Evolutionary conservation across 2,888 invertebrate genomes (phyloP).

Genomic region (Muschampia plurimacula): DNA sequence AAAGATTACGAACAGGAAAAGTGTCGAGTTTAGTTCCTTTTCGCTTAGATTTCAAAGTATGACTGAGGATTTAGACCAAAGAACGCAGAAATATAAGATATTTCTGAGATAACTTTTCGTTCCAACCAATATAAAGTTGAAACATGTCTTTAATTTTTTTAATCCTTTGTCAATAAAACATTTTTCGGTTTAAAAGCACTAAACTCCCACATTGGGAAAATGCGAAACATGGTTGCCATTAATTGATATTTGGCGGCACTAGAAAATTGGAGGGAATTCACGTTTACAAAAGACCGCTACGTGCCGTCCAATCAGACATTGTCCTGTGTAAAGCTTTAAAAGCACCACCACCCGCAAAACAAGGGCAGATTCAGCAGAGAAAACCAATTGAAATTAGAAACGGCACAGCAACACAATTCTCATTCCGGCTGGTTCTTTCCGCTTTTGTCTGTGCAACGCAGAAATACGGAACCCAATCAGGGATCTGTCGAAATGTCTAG

Average conservation of each 20-base stretch:
- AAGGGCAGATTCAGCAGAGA: conserved; percentile 35
- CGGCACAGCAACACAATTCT: conserved; percentile 36
- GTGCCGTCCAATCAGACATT: conserved; percentile 34
- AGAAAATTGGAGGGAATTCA: conserved; percentile 34
- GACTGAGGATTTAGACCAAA: conserved; percentile 1
- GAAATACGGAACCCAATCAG: conserved; percentile 48
- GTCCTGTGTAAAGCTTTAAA: conserved; percentile 35
- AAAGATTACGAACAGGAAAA: conserved; percentile 27
- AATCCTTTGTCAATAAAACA: too few relatives aligned
- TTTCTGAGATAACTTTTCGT: too few relatives aligned
- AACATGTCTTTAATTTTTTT: too few relatives aligned
- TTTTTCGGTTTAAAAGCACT: not conserved
- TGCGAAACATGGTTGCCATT: conserved; percentile 24
- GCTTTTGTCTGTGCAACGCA: conserved; percentile 37
- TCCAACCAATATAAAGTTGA: too few relatives aligned
- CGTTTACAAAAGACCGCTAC: conserved; percentile 35
- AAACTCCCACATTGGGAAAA: conserved; percentile 4
- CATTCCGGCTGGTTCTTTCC: conserved; percentile 33
- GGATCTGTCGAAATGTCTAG: conserved; percentile 50
- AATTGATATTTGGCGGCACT: conserved; percentile 37
- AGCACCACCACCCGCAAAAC: conserved; percentile 37
- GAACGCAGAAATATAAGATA: not conserved
- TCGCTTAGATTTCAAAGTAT: conserved; percentile 9
- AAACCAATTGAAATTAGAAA: conserved; percentile 39
- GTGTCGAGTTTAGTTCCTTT: conserved; percentile 20